phyloP scores from a whole-genome alignment of 2,113 vertebrate species.

The Aptenodytes patagonicus region DNA sequence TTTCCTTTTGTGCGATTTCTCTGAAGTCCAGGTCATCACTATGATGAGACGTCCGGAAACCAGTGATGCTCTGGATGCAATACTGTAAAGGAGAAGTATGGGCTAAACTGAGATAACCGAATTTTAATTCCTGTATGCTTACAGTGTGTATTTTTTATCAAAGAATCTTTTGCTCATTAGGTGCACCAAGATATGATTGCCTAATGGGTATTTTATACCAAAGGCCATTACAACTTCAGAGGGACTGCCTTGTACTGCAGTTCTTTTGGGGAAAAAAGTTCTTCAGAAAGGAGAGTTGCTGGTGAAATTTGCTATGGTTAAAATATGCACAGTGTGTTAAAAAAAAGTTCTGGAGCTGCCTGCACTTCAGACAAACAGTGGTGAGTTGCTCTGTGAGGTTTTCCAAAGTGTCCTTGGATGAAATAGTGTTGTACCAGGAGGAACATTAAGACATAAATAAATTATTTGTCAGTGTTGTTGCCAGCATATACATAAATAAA shows the following conservation, averaged over 20 bases:
- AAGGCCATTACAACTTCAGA: not conserved
- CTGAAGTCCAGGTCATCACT: not conserved
- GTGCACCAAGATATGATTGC: not conserved
- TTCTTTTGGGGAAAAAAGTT: not conserved
- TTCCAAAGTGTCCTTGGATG: not conserved
- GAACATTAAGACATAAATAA: not conserved
- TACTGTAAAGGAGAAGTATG: not conserved
- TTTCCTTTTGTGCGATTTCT: not conserved
- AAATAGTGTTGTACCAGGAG: not conserved
- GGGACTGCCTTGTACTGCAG: not conserved
- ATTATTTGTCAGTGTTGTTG: not conserved
- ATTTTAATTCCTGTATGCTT: not conserved
- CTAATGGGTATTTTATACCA: not conserved
- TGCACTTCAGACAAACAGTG: not conserved
- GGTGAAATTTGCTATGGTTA: not conserved
- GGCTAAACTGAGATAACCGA: not conserved
- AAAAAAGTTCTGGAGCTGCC: not conserved
- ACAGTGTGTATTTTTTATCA: not conserved
- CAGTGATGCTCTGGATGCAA: not conserved
- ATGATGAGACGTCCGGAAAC: not conserved
- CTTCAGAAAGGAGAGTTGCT: not conserved
- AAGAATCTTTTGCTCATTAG: not conserved
- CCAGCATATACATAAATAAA: slow-evolving; percentile 3
- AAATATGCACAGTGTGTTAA: not conserved
- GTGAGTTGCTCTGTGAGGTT: not conserved